Evolutionary conservation across 2,113 vertebrate species (phyloP).

Genomic region (Aphelocoma coerulescens): DNA sequence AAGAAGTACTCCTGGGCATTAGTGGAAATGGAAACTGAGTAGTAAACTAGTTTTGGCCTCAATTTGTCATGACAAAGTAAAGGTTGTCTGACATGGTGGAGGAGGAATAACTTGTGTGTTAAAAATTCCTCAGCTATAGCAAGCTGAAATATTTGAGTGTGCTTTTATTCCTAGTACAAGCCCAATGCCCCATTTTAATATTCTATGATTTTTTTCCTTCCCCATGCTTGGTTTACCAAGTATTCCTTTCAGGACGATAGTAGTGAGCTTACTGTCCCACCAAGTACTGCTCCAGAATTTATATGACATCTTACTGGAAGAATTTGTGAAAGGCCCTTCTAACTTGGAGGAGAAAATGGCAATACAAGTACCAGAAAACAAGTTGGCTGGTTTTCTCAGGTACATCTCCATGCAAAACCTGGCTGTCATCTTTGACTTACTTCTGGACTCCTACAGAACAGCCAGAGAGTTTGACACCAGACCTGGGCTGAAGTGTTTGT

Average conservation of each 20-base stretch:
- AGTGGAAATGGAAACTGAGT: background rate
- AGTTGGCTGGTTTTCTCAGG: slow-evolving; percentile 87
- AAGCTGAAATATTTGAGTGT: background rate
- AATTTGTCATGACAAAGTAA: background rate
- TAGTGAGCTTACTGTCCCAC: slow-evolving; percentile 95
- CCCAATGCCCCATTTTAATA: background rate
- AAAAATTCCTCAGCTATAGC: background rate
- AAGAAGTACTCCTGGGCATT: background rate
- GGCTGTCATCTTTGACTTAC: slow-evolving; percentile 93
- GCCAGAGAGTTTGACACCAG: slow-evolving; percentile 94
- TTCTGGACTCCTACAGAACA: slow-evolving; percentile 94
- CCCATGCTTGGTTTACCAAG: slow-evolving; percentile 66
- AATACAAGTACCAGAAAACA: slow-evolving; percentile 75
- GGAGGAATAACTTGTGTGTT: background rate
- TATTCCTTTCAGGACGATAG: slow-evolving; percentile 94
- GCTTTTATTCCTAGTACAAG: background rate
- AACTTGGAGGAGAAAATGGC: slow-evolving; percentile 79
- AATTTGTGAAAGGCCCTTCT: slow-evolving; percentile 87
- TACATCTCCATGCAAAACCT: slow-evolving; percentile 98
- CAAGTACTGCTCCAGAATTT: slow-evolving; percentile 97
- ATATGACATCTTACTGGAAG: slow-evolving; percentile 91
- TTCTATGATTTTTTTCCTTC: background rate
- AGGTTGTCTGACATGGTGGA: background rate
- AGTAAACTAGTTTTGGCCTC: background rate
- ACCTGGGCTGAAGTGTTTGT: slow-evolving; percentile 92